phyloP scores from a whole-genome alignment of 2,888 invertebrate species.

The Aleiodes testaceus region DNA sequence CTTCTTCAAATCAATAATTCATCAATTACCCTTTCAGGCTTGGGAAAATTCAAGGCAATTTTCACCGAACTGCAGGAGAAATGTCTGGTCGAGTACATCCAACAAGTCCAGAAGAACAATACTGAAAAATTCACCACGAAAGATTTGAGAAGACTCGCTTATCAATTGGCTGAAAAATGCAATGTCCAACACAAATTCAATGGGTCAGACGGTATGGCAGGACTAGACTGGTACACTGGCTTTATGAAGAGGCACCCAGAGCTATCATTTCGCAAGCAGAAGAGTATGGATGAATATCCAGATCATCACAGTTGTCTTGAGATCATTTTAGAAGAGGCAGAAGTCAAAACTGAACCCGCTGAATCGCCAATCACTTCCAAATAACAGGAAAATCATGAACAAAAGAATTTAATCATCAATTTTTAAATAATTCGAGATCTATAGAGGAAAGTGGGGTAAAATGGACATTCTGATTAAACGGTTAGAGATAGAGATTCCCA shows the following conservation, averaged over 20 bases:
- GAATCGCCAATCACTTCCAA: slow-evolving; percentile 1
- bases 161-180: slow-evolving; percentile 29
- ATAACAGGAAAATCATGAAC: slow-evolving; percentile 1
- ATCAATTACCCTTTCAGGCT: neutral
- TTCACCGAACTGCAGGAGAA: slow-evolving; percentile 12
- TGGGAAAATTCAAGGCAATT: slow-evolving; percentile 22
- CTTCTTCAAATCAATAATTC: too few relatives aligned
- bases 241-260: slow-evolving; percentile 38
- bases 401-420: neutral
- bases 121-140: slow-evolving; percentile 13
- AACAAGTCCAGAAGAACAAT: slow-evolving; percentile 7
- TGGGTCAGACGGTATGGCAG: slow-evolving; percentile 32
- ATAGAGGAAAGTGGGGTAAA: too few relatives aligned
- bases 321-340: slow-evolving; percentile 9
- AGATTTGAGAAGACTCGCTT: slow-evolving; percentile 34
- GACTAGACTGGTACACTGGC: slow-evolving; percentile 33
- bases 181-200: slow-evolving; percentile 34
- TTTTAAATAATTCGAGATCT: neutral
- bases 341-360: neutral
- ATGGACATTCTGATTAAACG: too few relatives aligned
- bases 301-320: slow-evolving; percentile 20
- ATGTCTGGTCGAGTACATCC: slow-evolving; percentile 13
- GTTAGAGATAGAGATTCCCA: too few relatives aligned
- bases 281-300: slow-evolving; percentile 2
- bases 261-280: slow-evolving; percentile 20